Conservation (phyloP, 2,888 invertebrate genomes). For the Hydrotaea cyrtoneurina region DNA sequence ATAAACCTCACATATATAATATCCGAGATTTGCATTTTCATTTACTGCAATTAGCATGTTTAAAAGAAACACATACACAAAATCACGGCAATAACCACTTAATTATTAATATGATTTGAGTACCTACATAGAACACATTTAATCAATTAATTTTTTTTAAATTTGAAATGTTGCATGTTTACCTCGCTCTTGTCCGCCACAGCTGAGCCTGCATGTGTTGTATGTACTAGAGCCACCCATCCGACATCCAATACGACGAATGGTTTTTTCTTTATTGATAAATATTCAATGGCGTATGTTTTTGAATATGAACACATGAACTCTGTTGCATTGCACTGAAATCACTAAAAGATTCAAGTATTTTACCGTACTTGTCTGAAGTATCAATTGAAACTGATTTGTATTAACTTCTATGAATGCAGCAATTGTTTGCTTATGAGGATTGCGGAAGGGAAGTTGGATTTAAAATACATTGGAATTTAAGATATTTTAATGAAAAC, state of each 20-base stretch:
- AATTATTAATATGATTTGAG: background rate
- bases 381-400: constrained; percentile 49
- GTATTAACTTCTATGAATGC: constrained; percentile 32
- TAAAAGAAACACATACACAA: background rate
- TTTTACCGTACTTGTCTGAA: constrained; percentile 34
- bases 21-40: background rate
- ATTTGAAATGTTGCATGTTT: constrained; percentile 11
- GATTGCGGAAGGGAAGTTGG: background rate
- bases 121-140: constrained; percentile 18
- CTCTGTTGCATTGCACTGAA: background rate
- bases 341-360: constrained; percentile 29
- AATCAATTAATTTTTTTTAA: constrained; percentile 34
- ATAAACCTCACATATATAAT: background rate
- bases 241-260: background rate
- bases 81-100: background rate
- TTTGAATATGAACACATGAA: constrained; percentile 27
- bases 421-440: background rate
- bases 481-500: too few species aligned
- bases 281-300: constrained; percentile 39
- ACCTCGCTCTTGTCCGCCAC: background rate
- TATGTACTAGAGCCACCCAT: background rate
- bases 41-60: constrained; percentile 25
- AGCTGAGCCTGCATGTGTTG: too few species aligned
- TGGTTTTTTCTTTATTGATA: constrained; percentile 10
- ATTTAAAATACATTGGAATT: background rate